Base-by-base conservation (phyloP, 2,113 vertebrate genomes). In the Lophochroa leadbeateri region DNA sequence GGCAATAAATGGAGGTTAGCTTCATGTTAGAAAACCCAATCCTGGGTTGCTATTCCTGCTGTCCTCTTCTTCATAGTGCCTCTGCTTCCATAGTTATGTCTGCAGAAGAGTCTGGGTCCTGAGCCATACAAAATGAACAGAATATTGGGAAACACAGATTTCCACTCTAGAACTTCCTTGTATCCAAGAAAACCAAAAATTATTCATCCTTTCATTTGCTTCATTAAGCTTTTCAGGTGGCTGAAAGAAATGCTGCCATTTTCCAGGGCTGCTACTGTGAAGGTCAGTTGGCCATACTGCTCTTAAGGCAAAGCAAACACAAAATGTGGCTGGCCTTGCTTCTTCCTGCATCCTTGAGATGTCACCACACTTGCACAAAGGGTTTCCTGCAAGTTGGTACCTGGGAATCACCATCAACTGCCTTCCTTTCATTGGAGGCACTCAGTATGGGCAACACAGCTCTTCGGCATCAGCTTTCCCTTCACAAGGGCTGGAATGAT, bases 381-480 rank as follows among this genome's bases (percentile, higher is more conserved):
- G 8, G 7, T 52, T 33, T 43, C 17, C 72, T 47, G 57, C n/a
- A 29, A 17, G n/a, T 17, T 19, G 80, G 23, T 50, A 11, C 23
- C 20, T n/a, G 27, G 35, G 10, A 20, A 16, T 10, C 23, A 3
- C 14, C 41, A 5, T 25, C 50, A 35, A 2, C 8, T 44, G 27
- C 37, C 78, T 49, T 41, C n/a, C 74, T 49, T n/a, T 25, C 18
- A 2, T 0, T 24, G 44, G 17, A 27, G 16, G 6, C 7, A 11
- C 0, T 37, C 1, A 1, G 52, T 0, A 0, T 17, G 31, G 78
- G 9, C 18, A 49, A 1, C 7, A 14, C 46, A 55, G 4, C 2
- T 14, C 17, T 43, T n/a, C 27, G 15, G 1, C 25, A 3, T 2
- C 82, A 72, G 33, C 44, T 43, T 13, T 61, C 14, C 46, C 17